Conservation (phyloP, 2,797 vertebrate genomes). For the Lepilemur ruficaudatus region DNA sequence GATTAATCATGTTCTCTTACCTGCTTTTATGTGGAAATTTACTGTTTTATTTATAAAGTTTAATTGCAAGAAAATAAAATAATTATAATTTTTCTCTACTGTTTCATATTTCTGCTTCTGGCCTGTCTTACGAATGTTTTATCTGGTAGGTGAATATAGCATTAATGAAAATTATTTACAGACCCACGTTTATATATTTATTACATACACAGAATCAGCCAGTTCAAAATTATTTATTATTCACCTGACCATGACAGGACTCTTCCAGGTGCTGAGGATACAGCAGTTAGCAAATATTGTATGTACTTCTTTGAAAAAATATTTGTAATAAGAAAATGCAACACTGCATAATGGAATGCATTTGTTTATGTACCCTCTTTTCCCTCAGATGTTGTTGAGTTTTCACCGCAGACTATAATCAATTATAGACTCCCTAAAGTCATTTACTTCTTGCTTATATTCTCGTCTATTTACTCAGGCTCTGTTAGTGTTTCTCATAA, state of each 20-base stretch:
- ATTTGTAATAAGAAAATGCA: neutral
- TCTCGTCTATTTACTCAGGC: neutral
- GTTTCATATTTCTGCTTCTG: neutral
- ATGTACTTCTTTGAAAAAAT: neutral
- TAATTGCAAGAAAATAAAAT: neutral
- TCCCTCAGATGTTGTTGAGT: neutral
- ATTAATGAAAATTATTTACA: neutral
- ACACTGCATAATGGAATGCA: neutral
- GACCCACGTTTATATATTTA: neutral
- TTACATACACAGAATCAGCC: neutral
- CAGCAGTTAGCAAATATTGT: neutral
- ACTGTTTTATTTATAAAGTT: neutral
- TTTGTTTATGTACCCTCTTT: neutral
- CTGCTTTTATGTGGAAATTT: conserved; percentile 1
- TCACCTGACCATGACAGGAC: neutral
- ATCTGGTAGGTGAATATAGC: neutral
- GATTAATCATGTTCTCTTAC: neutral
- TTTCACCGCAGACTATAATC: neutral
- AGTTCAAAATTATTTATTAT: neutral
- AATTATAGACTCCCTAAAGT: neutral
- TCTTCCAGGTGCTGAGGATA: neutral
- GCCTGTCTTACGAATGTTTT: neutral
- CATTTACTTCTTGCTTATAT: neutral
- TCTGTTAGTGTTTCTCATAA: neutral
- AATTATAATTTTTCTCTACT: neutral